These are phyloP conservation scores for Diplodus puntazzo DNA, from an alignment of 2,797 vertebrate genomes.

Conservation along the genomic window DNA sequence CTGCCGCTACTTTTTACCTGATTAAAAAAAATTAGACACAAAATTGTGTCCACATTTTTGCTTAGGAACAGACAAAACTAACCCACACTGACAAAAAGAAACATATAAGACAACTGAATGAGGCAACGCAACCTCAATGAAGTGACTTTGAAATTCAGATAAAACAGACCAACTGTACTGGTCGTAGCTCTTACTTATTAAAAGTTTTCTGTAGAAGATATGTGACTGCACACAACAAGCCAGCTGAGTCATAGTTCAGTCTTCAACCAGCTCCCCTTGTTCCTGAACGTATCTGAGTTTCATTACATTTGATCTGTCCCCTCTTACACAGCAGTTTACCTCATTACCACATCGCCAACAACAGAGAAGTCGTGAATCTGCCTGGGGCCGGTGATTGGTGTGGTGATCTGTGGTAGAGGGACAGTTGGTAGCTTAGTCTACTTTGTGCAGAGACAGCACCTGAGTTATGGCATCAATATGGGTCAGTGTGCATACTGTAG, in stretches of 20 bases:
- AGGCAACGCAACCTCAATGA: neutral
- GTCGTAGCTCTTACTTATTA: neutral
- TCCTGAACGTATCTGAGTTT: neutral
- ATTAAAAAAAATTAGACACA: neutral
- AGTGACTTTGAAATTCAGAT: neutral
- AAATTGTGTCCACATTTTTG: no score
- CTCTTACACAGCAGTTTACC: neutral
- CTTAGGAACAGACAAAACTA: neutral
- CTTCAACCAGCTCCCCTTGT: neutral
- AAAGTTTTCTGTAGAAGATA: neutral
- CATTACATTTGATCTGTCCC: neutral
- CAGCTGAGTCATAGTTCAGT: neutral
- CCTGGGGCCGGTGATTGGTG: conserved; percentile 6
- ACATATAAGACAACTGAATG: neutral
- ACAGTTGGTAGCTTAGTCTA: neutral
- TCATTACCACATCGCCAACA: conserved; percentile 2
- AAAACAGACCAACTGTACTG: neutral
- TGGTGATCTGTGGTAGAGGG: conserved; percentile 8
- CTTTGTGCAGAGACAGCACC: conserved; percentile 6
- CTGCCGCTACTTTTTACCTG: no score
- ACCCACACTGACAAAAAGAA: no score
- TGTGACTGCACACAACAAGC: neutral
- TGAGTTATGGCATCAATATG: conserved; percentile 21
- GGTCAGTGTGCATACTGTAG: conserved; percentile 19
- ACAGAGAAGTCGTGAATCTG: conserved; percentile 30